A percentile compares a stretch with the other conserved stretches of the same genome.
Conservation (phyloP, 2,113 vertebrate genomes). For the Ailuropoda melanoleuca region DNA sequence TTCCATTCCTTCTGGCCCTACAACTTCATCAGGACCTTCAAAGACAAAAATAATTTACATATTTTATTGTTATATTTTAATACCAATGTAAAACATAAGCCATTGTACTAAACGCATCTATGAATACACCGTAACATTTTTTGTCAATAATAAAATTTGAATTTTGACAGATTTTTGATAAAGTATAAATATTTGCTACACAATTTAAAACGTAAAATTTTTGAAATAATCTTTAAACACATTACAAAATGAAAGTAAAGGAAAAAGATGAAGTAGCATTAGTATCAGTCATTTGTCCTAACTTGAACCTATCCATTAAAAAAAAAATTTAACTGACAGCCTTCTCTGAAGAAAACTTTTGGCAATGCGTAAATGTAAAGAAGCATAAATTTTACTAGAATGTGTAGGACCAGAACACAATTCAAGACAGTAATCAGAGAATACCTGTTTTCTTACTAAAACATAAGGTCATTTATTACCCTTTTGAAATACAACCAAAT, state of each 20-base stretch:
- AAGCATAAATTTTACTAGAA: not conserved
- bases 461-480: not conserved
- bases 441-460: conserved; percentile 29
- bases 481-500: conserved; percentile 18
- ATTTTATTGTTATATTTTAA: conserved; percentile 59
- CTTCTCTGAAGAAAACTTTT: conserved; percentile 32
- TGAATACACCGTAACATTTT: conserved; percentile 2
- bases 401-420: not conserved
- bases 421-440: not conserved
- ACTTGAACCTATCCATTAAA: not conserved
- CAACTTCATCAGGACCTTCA: conserved; percentile 93
- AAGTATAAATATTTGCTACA: not conserved
- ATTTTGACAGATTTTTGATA: conserved; percentile 29
- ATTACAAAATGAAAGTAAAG: conserved; percentile 1
- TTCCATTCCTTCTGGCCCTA: conserved; percentile 98
- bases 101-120: conserved; percentile 34
- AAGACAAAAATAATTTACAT: conserved; percentile 75
- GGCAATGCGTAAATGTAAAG: not conserved
- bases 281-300: conserved; percentile 12
- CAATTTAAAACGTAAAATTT: not conserved
- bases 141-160: conserved; percentile 26
- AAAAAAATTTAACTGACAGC: not conserved
- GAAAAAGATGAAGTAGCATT: not conserved
- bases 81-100: conserved; percentile 51
- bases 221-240: not conserved